phyloP scores from a whole-genome alignment of 2,888 invertebrate species.

The Tipula confusa region DNA sequence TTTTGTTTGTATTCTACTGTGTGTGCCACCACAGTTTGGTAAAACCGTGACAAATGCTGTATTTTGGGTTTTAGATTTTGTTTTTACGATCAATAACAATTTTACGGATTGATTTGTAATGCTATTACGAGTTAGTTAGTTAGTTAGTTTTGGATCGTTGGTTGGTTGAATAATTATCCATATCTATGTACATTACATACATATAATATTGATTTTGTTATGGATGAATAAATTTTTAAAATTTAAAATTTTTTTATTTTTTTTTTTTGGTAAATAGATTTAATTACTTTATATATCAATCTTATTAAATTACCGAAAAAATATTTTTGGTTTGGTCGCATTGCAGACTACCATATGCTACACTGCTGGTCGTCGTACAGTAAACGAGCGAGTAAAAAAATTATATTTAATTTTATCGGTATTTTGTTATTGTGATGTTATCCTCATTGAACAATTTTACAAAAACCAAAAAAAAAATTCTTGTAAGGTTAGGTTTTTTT shows the following conservation, averaged over 20 bases:
- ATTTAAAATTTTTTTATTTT: too few species aligned
- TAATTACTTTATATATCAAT: neutral
- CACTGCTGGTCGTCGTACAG: too few species aligned
- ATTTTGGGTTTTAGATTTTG: neutral
- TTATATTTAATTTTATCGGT: neutral
- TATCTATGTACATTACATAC: neutral
- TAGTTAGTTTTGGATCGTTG: neutral
- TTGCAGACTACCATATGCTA: neutral
- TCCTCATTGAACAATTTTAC: neutral
- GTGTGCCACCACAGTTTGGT: neutral
- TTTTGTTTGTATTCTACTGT: neutral
- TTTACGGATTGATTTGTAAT: neutral
- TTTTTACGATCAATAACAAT: neutral
- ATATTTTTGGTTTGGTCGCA: conserved; percentile 9
- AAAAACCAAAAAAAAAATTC: neutral
- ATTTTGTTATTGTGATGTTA: neutral
- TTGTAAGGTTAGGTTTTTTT: neutral
- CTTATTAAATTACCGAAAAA: conserved; percentile 20
- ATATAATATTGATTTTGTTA: neutral
- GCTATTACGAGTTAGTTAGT: neutral
- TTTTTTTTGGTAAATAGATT: neutral
- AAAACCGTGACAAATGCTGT: neutral
- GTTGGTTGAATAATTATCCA: neutral
- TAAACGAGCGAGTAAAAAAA: neutral
- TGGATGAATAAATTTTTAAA: neutral